Percentiles rank a stretch among this genome's conserved stretches.
These are phyloP conservation scores for Kryptolebias ocellatus DNA, from an alignment of 2,797 vertebrate species.

Conservation along the genomic window DNA sequence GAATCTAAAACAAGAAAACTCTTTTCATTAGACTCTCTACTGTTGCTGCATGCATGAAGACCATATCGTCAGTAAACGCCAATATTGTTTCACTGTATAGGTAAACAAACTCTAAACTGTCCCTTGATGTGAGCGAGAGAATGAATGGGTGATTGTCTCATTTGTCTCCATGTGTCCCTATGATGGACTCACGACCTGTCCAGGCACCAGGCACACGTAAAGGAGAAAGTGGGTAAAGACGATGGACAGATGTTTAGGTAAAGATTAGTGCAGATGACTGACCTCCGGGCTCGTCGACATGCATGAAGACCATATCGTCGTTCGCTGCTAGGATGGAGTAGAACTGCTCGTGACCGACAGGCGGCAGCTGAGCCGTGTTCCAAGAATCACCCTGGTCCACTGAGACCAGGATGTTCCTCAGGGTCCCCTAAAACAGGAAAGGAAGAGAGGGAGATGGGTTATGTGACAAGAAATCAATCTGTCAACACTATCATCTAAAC, in stretches of 20 bases:
- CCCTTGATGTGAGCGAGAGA: too few relatives aligned
- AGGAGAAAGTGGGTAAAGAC: too few relatives aligned
- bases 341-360: conserved; percentile 93
- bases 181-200: too few relatives aligned
- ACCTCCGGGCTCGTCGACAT: conserved; percentile 94
- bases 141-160: too few relatives aligned
- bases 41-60: neutral
- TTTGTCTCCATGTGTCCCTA: too few relatives aligned
- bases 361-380: conserved; percentile 95
- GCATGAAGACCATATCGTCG: conserved; percentile 96
- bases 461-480: too few relatives aligned
- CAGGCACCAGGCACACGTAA: too few relatives aligned
- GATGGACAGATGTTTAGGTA: too few relatives aligned
- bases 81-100: neutral
- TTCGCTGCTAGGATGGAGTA: conserved; percentile 94
- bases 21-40: neutral
- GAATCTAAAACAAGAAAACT: neutral
- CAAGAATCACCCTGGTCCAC: conserved; percentile 89
- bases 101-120: too few relatives aligned
- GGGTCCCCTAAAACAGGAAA: conserved; percentile 66
- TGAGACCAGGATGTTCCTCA: conserved; percentile 91
- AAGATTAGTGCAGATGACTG: conserved; percentile 41
- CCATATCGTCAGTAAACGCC: neutral
- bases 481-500: too few relatives aligned
- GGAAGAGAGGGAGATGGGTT: too few relatives aligned